Base-by-base conservation (phyloP, 2,797 vertebrate species). In the Steatocranus sp. region DNA sequence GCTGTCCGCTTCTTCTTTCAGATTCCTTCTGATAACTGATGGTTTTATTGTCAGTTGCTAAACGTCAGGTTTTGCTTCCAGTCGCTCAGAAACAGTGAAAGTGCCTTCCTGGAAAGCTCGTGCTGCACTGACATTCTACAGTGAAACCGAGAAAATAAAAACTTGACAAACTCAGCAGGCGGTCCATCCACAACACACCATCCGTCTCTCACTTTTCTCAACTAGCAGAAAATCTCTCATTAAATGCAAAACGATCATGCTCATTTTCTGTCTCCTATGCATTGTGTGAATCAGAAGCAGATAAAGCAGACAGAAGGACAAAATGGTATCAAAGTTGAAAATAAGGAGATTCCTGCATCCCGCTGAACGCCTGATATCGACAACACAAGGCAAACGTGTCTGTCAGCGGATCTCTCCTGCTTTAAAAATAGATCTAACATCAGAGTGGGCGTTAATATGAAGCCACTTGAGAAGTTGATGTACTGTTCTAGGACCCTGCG, bases 391-490 rank as follows among this genome's bases (percentile, higher is more conserved):
- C 25, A 5, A 41, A 46, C 70, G 10, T 18, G 8, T 82, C 43
- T 20, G 70, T 75, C 4, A 1, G 43, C 4, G 8, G 43, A 66
- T 17, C 18, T 82, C 49, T 68, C 3, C 1, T 12, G 25, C 15
- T 27, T 30, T 27, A 25, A 32, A 83, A 50, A 48, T 32, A 18
- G 15, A 70, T 73, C 27, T 58, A 63, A 54, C 3, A 20, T 68
- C 46, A 17, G 74, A 77, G 82, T 89, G 80, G 86, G 84, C 36
- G 53, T 87, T 79, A 50, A 83, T 80, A 68, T 68, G 54, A 78
- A 80, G 46, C 43, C 66, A 46, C 56, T 74, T 46, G 66, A 87
- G 56, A 83, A 63, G 76, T 58, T 63, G 43, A 30, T 73, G 68
- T 49, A 30, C 23, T 73, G 25, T 73, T 88, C 54, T 83, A 75